Evolutionary conservation across 1,140 invertebrate genomes (phyloP), one percentile per base, ranked within the genome.

Genomic region (Drosophila nebulosa): DNA sequence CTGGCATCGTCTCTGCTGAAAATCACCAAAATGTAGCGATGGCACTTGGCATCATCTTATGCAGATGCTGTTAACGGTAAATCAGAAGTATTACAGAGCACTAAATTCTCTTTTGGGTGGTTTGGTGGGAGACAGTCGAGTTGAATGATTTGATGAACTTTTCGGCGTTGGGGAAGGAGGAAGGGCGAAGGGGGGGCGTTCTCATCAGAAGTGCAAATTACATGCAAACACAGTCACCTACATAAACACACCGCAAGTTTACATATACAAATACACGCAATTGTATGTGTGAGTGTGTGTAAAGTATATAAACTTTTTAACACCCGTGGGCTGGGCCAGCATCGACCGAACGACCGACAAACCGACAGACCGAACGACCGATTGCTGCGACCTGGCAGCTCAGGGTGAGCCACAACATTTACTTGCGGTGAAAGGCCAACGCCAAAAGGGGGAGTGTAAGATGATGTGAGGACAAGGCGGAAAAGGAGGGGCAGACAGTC

Each of bases 331-430:
- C 66, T 64, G 81, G 71, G 56, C 64, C 24, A 56, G 53, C 56
- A 58, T 60, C 74, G 71, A 66, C 71, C 51, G 30, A 3, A 24
- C 24, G 24, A 24, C 24, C 24, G 24, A 24, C n/a, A n/a, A n/a
- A n/a, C n/a, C n/a, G n/a, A n/a, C n/a, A n/a, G n/a, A n/a, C n/a
- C n/a, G n/a, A n/a, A 2, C 73, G 69, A 64, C 61, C 50, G 69
- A 74, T 73, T 74, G 63, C 59, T 63, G 51, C 78, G 83, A 86
- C 78, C 83, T 86, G 81, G 78, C 81, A 86, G 81, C 83, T 86
- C 81, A 86, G 81, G 81, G 81, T 86, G 81, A 86, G 81, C 81
- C 59, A 88, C 81, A 86, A 86, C 83, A 86, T 86, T 86, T 72
- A 81, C 79, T 73, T 86, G 81, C 67, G 74, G 78, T 88, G 81